Evolutionary conservation across 2,888 invertebrate genomes (phyloP).

Genomic region (Platynereis dumerilii): DNA sequence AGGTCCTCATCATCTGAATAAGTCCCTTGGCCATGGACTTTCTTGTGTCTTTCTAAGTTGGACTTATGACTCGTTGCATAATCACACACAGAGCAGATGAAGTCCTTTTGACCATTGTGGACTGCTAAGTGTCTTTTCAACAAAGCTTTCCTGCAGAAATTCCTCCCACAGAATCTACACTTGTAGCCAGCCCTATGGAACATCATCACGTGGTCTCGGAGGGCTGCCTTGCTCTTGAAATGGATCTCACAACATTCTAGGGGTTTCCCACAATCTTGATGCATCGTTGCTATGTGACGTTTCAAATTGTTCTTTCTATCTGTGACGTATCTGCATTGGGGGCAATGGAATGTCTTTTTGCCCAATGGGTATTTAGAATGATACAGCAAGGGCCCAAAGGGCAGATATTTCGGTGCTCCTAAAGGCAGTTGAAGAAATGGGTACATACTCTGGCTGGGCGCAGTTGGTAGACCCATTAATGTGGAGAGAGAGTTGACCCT

Average conservation of each 20-base stretch:
- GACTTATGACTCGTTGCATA: slow-evolving; percentile 64
- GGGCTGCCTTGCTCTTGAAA: slow-evolving; percentile 59
- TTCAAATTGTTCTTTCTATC: slow-evolving; percentile 61
- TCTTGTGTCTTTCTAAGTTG: slow-evolving; percentile 62
- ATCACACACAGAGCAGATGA: slow-evolving; percentile 57
- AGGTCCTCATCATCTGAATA: slow-evolving; percentile 12
- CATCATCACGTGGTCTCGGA: slow-evolving; percentile 58
- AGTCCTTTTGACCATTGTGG: slow-evolving; percentile 63
- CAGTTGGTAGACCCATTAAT: background rate
- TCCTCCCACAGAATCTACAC: slow-evolving; percentile 58
- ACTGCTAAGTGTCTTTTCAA: slow-evolving; percentile 62
- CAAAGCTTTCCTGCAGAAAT: slow-evolving; percentile 63
- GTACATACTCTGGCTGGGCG: background rate
- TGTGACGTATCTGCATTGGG: slow-evolving; percentile 53
- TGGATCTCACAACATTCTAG: slow-evolving; percentile 57
- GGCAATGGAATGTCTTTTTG: slow-evolving; percentile 42
- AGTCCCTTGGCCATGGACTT: slow-evolving; percentile 43
- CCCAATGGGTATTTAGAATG: slow-evolving; percentile 20
- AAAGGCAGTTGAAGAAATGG: background rate
- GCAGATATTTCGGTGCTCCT: slow-evolving; percentile 3
- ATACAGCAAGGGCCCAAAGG: slow-evolving; percentile 17
- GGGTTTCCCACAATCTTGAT: slow-evolving; percentile 47
- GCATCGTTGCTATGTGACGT: slow-evolving; percentile 62
- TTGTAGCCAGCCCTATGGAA: slow-evolving; percentile 60
- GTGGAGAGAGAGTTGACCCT: slow-evolving; percentile 1